Conservation (phyloP, 2,888 invertebrate genomes). For the Cephus nigrinus region DNA sequence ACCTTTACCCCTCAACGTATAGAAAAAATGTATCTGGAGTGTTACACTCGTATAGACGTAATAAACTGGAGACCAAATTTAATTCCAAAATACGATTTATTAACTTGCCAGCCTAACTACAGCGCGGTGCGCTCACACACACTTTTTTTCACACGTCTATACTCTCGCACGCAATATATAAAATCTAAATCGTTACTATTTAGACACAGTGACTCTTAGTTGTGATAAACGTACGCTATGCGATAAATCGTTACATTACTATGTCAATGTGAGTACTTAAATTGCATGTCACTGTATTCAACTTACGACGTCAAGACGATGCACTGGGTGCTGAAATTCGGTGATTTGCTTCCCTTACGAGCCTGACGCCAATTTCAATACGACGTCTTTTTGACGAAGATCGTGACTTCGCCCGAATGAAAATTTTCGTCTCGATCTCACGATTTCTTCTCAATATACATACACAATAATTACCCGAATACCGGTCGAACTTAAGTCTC, state of each 20-base stretch:
- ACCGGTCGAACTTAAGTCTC: neutral
- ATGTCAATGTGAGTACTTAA: slow-evolving; percentile 20
- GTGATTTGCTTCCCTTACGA: neutral
- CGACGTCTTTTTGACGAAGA: neutral
- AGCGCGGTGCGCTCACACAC: slow-evolving; percentile 51
- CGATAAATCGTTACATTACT: slow-evolving; percentile 17
- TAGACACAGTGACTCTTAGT: slow-evolving; percentile 60
- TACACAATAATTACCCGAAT: neutral
- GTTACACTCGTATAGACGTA: neutral
- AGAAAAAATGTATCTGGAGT: neutral
- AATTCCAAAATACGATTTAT: slow-evolving; percentile 66
- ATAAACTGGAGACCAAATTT: slow-evolving; percentile 26
- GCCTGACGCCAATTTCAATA: neutral
- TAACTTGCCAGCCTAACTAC: slow-evolving; percentile 61
- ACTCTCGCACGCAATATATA: slow-evolving; percentile 56
- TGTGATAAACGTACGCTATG: slow-evolving; percentile 53
- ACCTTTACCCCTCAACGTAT: neutral
- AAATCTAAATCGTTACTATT: slow-evolving; percentile 63
- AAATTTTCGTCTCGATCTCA: neutral
- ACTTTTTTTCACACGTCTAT: slow-evolving; percentile 47
- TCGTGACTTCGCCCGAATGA: neutral
- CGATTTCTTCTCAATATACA: neutral
- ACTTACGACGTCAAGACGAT: slow-evolving; percentile 16
- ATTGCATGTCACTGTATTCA: slow-evolving; percentile 18
- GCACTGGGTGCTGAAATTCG: slow-evolving; percentile 16